Base-by-base conservation (phyloP, 2,888 invertebrate species). In the Nephrotoma appendiculata region DNA sequence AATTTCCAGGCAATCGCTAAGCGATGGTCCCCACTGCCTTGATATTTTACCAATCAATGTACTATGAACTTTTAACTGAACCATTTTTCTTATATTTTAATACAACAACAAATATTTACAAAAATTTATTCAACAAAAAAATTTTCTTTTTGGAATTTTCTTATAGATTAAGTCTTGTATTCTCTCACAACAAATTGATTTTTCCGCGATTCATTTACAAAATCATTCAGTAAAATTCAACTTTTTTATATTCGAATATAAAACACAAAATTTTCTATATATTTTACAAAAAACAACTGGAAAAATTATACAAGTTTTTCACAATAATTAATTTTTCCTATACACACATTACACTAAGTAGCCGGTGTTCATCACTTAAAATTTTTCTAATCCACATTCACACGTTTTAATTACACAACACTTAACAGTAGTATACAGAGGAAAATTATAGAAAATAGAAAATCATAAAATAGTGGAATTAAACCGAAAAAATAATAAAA, bases 1-100 rank as follows among this genome's bases (percentile, higher is more conserved):
- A 86, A 89, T 89, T 88, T 89, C 89, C 71, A 89, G 88, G 85
- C 89, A 89, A 88, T 89, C 89, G 86, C 89, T 89, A 43, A 89
- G 87, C 41, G 89, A 89, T 43, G 89, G 89, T 83, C 89, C 89
- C 89, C 89, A 89, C 86, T 88, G 88, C 85, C 88, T 88, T 12
- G 88, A 87, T 83, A 89, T 89, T 87, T 89, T 89, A 42, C 89
- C 89, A 86, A 89, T 88, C 41, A 89, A 88, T 41, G 89, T 86
- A 87, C 89, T 89, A 86, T 89, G 88, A 86, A 89, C 86, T 86
- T 89, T 89, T 87, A 89, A 87, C 87, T 89, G 89, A 86, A 89
- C 89, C 89, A 89, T 89, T 83, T 48, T 45, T 45, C 45, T 19
- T 42, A 4, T 42, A 19, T 85, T 44, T 44, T 85, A 6, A 57